Conservation (phyloP, 2,888 invertebrate species). For the Coremacera marginata region DNA sequence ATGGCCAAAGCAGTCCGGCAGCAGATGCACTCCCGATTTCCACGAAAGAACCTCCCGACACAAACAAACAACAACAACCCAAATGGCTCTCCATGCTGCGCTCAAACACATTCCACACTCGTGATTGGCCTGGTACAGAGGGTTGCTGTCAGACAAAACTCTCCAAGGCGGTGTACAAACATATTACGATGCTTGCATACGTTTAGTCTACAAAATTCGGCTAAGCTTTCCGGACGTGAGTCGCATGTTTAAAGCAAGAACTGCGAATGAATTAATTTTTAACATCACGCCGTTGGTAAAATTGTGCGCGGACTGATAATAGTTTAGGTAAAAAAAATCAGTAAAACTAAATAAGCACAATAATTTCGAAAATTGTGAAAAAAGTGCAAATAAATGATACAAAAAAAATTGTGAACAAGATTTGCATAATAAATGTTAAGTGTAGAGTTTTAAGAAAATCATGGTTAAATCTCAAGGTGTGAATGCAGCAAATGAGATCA, state of each 20-base stretch:
- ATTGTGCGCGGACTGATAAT: not conserved
- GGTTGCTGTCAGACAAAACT: conserved; percentile 34
- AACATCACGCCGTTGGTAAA: not conserved
- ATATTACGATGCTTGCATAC: not conserved
- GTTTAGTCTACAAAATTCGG: conserved; percentile 62
- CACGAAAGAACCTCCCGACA: not conserved
- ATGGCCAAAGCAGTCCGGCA: not conserved
- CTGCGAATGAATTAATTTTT: not conserved
- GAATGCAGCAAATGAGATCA: conserved; percentile 53
- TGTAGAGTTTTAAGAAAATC: conserved; percentile 44
- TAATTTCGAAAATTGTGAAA: not conserved
- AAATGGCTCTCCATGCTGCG: not conserved
- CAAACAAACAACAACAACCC: not conserved
- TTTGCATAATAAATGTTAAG: not conserved
- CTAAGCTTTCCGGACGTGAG: conserved; percentile 59
- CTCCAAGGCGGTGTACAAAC: conserved; percentile 41
- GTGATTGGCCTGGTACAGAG: conserved; percentile 27
- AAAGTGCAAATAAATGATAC: not conserved
- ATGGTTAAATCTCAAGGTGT: conserved; percentile 68
- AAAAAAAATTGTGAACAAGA: not conserved
- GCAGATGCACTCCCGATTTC: conserved; percentile 4
- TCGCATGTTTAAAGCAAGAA: conserved; percentile 21
- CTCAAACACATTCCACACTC: conserved; percentile 51
- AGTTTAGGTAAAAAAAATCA: not conserved
- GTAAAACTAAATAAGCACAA: not conserved